These are phyloP conservation scores for Pseudobourletiella spinata DNA, from an alignment of 1,140 invertebrate species.

Conservation along the genomic window DNA sequence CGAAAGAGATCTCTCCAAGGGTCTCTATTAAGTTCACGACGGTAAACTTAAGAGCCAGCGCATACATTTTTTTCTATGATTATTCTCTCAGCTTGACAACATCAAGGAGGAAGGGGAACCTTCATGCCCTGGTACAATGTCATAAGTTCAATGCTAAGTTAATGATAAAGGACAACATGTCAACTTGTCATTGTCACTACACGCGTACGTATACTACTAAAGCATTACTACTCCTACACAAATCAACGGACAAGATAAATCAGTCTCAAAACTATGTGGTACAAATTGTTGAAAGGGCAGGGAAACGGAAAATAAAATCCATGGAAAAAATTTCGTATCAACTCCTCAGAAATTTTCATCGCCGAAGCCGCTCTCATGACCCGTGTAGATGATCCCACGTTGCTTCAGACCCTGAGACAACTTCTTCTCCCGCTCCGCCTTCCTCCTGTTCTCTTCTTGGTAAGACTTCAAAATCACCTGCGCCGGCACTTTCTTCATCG, in stretches of 20 bases:
- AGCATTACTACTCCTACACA: background rate
- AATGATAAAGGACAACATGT: background rate
- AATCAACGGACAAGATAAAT: background rate
- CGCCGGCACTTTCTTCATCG: background rate
- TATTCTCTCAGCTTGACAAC: no score
- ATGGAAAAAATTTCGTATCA: background rate
- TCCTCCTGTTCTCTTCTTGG: background rate
- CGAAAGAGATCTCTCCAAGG: background rate
- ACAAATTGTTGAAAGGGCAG: background rate
- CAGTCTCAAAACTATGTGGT: background rate
- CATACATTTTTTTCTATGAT: background rate
- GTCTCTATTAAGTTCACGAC: no score
- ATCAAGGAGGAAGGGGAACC: no score
- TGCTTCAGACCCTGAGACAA: background rate
- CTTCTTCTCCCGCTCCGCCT: background rate
- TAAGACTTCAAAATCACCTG: background rate
- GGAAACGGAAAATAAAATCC: background rate
- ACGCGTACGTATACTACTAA: no score
- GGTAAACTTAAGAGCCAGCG: background rate
- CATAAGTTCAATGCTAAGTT: no score
- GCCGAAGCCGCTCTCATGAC: background rate
- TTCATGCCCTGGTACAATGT: no score
- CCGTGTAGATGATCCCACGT: background rate
- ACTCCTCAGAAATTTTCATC: background rate
- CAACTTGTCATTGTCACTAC: no score